phyloP scores from a whole-genome alignment of 2,888 invertebrate species.

The Drosophila anomelani region DNA sequence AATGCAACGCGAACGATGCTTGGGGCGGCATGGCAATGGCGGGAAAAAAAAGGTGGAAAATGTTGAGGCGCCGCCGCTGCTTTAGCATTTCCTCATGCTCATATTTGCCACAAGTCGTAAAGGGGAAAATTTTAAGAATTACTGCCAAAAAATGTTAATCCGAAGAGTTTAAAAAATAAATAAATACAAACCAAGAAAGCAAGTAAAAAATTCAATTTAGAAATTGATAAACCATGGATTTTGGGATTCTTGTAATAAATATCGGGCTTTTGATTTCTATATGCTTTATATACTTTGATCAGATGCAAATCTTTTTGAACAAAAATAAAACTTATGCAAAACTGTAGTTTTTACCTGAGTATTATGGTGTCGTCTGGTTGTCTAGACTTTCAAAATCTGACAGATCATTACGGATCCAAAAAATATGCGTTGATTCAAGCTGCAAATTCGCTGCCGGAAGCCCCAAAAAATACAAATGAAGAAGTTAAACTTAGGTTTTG shows the following conservation, averaged over 20 bases:
- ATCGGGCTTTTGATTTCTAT: background rate
- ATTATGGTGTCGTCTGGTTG: conserved; percentile 50
- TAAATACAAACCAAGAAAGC: background rate
- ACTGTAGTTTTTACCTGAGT: conserved; percentile 2
- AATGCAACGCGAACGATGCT: conserved; percentile 50
- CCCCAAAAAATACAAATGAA: conserved; percentile 15
- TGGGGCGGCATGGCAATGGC: conserved; percentile 44
- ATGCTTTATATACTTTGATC: conserved; percentile 22
- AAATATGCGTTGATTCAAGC: conserved; percentile 68
- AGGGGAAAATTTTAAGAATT: conserved; percentile 10
- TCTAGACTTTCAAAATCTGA: conserved; percentile 66
- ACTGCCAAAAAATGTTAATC: conserved; percentile 7
- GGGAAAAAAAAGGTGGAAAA: conserved; percentile 27
- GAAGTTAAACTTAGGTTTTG: conserved; percentile 50
- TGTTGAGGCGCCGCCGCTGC: conserved; percentile 44
- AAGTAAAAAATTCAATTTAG: background rate
- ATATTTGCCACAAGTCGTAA: conserved; percentile 5
- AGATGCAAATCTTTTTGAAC: conserved; percentile 32
- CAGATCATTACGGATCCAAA: conserved; percentile 58
- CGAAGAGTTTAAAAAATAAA: background rate
- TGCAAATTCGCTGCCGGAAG: conserved; percentile 37
- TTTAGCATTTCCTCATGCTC: conserved; percentile 28
- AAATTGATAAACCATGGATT: too few relatives aligned
- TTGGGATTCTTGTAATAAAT: background rate
- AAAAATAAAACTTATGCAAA: conserved; percentile 1